phyloP scores from a whole-genome alignment of 2,113 vertebrate genomes.

The Antechinus flavipes region DNA sequence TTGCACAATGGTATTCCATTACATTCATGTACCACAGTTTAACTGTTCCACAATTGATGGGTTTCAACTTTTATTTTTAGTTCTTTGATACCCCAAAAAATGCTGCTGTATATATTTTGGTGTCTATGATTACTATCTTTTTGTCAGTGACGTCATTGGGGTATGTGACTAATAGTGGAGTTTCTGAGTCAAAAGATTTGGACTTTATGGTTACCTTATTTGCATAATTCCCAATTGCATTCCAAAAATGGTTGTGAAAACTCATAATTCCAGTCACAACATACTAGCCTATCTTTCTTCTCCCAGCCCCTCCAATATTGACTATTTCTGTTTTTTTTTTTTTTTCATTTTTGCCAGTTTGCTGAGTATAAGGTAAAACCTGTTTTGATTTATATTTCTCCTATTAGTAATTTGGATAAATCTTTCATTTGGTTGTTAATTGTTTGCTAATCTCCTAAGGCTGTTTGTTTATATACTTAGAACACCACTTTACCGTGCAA shows the following conservation, averaged over 20 bases:
- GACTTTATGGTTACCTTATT: no score
- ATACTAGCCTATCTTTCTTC: no score
- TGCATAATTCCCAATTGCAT: no score
- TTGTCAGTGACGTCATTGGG: neutral
- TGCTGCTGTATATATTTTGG: neutral
- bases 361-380: neutral
- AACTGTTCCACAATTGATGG: no score
- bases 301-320: neutral
- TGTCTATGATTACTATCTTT: neutral
- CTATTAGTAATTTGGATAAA: neutral
- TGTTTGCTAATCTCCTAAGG: neutral
- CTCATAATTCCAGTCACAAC: no score
- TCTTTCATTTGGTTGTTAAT: neutral
- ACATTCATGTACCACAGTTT: no score
- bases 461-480: neutral
- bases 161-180: neutral
- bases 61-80: neutral
- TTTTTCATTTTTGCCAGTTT: neutral
- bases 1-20: no score
- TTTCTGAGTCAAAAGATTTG: no score
- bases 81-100: neutral
- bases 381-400: neutral
- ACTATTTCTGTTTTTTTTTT: neutral
- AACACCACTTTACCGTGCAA: neutral
- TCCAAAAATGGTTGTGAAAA: no score